Base-by-base conservation (phyloP, 2,888 invertebrate species). In the Ormyrus labotus region DNA sequence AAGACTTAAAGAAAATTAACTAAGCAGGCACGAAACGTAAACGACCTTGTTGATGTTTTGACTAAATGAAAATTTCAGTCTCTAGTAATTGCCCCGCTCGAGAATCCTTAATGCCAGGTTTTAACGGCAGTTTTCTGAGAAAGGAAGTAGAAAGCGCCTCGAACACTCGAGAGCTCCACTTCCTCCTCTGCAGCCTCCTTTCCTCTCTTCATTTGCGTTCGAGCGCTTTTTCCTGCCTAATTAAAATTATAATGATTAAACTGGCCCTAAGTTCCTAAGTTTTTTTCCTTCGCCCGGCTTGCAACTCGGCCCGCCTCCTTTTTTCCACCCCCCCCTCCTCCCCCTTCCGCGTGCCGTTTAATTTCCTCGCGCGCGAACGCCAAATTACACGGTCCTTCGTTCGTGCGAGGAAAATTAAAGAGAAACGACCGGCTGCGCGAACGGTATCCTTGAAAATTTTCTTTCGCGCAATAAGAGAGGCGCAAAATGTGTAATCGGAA, bases 221-320 rank as follows among this genome's bases (percentile, higher is more conserved):
- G 57, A 71, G 58, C 47, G 58, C 73, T 72, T 68, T 81, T 71
- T 74, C 72, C 79, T 68, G 83, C 58, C 81, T 84, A 86, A 87
- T 87, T 86, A 85, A 81, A 87, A 87, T 86, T 85, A 87, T 87
- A 86, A 87, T 86, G 87, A 87, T 87, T 86, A 87, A 82, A 88
- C 80, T 82, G 82, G 81, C 76, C 79, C 78, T 82, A 69, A 73
- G 72, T 78, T 82, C 73, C 81, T 79, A 77, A 70, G 67, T 77
- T 70, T 65, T 65, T 64, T 68, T 19, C 51, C 63, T 64, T 74
- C 9, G 47, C 34, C 45, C 13, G 50, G 34, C 7, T 48, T 34
- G 34, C 34, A 34, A 34, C 34, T 34, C 34, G 34, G 34, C 50
- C 47, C 45, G 13, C 55, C 5, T 48, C 53, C 61, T 57, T 1